Conservation (phyloP, 2,797 vertebrate genomes). For the Poeciliopsis presidionis region DNA sequence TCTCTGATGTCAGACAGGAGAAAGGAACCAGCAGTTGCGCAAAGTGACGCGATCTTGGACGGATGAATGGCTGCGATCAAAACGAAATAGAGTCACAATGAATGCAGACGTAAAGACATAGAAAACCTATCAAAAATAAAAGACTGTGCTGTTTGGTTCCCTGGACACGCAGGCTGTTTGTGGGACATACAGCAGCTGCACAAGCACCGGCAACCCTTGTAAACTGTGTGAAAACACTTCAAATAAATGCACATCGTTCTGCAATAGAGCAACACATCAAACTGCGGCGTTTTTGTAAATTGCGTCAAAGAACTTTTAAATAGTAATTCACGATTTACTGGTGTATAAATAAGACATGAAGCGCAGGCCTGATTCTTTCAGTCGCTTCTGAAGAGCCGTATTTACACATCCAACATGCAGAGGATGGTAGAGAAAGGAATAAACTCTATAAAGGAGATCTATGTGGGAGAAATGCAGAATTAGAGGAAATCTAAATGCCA, state of each 20-base stretch:
- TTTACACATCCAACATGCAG: background rate
- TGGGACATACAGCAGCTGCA: background rate
- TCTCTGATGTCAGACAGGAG: conserved; percentile 14
- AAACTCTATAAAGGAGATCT: background rate
- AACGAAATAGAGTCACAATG: conserved; percentile 5
- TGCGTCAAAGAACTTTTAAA: background rate
- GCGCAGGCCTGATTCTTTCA: no score
- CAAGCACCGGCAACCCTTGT: background rate
- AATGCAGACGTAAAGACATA: conserved; percentile 11
- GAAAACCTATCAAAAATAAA: conserved; percentile 6
- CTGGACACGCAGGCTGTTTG: conserved; percentile 1
- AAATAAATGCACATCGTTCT: background rate
- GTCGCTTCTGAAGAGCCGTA: background rate
- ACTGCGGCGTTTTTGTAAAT: background rate
- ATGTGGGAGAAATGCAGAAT: background rate
- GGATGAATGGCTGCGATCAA: conserved; percentile 10
- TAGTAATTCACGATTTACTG: background rate
- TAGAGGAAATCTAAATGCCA: background rate
- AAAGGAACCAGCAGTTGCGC: conserved; percentile 17
- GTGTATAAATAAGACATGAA: background rate
- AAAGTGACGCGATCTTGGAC: conserved; percentile 18
- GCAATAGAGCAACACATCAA: background rate
- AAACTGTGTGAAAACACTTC: background rate
- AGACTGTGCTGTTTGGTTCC: conserved; percentile 19
- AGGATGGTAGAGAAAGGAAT: background rate